A percentile compares a stretch with the other conserved stretches of the same genome.
Conservation (phyloP, 2,797 vertebrate species). For the Notolabrus celidotus region DNA sequence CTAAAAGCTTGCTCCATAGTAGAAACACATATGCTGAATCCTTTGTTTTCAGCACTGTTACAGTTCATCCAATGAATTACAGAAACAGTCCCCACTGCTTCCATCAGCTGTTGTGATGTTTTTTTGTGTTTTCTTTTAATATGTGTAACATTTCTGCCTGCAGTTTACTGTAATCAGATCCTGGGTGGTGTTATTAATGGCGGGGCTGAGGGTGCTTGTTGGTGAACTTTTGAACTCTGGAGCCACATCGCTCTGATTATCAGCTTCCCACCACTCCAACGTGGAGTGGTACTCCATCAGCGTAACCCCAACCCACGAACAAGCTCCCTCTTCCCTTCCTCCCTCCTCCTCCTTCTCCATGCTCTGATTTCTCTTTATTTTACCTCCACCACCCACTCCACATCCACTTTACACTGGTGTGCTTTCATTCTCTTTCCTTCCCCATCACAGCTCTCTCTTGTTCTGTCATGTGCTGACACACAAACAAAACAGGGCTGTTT, state of each 20-base stretch:
- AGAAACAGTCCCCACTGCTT: conserved; percentile 31
- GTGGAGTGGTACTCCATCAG: conserved; percentile 70
- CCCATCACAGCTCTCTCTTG: conserved; percentile 12
- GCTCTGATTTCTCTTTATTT: conserved; percentile 35
- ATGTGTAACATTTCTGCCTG: conserved; percentile 12
- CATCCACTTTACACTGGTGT: conserved; percentile 34
- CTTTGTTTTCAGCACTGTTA: conserved; percentile 41
- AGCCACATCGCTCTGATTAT: conserved; percentile 71
- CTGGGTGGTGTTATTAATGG: conserved; percentile 46
- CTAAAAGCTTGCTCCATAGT: conserved; percentile 25
- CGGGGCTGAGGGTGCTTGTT: conserved; percentile 45
- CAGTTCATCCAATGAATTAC: conserved; percentile 43
- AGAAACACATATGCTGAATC: conserved; percentile 11
- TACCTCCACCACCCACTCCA: conserved; percentile 53
- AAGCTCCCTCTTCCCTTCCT: conserved; percentile 1
- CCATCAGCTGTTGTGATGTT: conserved; percentile 25
- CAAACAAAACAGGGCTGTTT: background rate
- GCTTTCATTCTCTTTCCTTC: conserved; percentile 9
- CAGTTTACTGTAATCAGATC: conserved; percentile 49
- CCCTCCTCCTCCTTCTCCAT: conserved; percentile 20
- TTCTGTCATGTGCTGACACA: conserved; percentile 6
- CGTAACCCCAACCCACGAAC: conserved; percentile 49
- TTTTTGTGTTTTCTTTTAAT: background rate
- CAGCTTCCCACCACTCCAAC: conserved; percentile 61
- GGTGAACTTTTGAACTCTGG: conserved; percentile 54